A percentile compares a stretch with the other conserved stretches of the same genome.
Conservation (phyloP, 1,140 invertebrate species). For the Aphelinus atriplicis region DNA sequence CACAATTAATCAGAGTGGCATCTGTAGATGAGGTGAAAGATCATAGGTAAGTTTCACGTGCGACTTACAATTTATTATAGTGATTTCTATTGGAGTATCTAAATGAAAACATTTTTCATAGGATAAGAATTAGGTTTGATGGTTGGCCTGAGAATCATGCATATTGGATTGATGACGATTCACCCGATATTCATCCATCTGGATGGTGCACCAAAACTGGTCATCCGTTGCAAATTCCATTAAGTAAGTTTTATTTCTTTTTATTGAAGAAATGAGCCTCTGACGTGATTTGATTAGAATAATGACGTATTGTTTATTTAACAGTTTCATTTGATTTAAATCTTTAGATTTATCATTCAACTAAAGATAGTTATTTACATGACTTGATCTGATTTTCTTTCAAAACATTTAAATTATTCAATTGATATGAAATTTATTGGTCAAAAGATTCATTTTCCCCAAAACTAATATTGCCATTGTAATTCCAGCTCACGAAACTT, state of each 20-base stretch:
- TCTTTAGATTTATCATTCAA: no score
- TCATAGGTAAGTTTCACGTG: conserved; percentile 64
- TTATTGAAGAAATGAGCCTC: no score
- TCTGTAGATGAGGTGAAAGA: conserved; percentile 82
- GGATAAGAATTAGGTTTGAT: conserved; percentile 88
- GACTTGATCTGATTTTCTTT: no score
- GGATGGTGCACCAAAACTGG: conserved; percentile 91
- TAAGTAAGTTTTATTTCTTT: conserved; percentile 16
- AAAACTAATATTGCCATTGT: no score
- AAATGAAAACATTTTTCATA: conserved; percentile 34
- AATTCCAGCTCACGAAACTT: conserved; percentile 69
- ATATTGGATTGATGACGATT: conserved; percentile 92
- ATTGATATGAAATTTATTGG: no score
- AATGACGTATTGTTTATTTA: no score
- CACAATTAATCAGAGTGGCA: conserved; percentile 85
- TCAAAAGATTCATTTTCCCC: no score
- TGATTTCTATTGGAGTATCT: background rate
- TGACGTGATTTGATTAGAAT: no score
- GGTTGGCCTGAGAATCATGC: conserved; percentile 89
- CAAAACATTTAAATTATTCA: no score
- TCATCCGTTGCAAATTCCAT: conserved; percentile 84
- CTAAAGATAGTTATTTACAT: no score
- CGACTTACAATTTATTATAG: background rate
- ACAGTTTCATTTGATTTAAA: no score
- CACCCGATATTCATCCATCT: conserved; percentile 88